These are phyloP conservation scores for Coenobita brevimanus DNA, from an alignment of 1,140 invertebrate genomes.

Conservation along the genomic window DNA sequence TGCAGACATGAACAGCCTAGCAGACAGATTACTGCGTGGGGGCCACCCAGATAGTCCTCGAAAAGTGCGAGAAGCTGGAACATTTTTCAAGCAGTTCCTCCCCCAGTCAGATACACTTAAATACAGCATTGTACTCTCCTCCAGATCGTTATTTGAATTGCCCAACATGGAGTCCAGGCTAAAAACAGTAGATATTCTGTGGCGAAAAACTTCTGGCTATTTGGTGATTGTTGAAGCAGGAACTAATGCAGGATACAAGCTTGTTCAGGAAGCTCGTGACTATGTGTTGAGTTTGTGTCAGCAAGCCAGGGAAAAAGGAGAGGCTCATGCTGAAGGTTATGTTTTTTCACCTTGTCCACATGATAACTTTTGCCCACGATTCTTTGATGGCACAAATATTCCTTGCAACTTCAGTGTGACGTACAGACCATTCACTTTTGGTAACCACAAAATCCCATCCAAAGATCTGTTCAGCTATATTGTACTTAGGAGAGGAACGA, in stretches of 20 bases:
- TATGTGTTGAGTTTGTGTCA: conserved; percentile 71
- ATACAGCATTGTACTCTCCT: conserved; percentile 87
- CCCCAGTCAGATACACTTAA: conserved; percentile 80
- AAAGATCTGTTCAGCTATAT: conserved; percentile 83
- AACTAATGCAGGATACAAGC: conserved; percentile 82
- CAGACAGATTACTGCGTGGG: conserved; percentile 81
- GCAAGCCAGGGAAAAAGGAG: conserved; percentile 4
- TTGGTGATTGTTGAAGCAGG: conserved; percentile 90
- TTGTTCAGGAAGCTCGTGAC: conserved; percentile 75
- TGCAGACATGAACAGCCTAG: conserved; percentile 85
- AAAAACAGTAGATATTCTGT: conserved; percentile 84
- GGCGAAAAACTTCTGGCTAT: conserved; percentile 85
- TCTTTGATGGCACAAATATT: conserved; percentile 76
- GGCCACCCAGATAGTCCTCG: conserved; percentile 76
- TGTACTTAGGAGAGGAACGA: conserved; percentile 84
- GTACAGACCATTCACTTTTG: conserved; percentile 78
- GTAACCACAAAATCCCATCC: conserved; percentile 72
- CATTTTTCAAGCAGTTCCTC: conserved; percentile 87
- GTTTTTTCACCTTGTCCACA: conserved; percentile 80
- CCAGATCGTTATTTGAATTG: conserved; percentile 88
- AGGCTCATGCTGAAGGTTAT: conserved; percentile 17
- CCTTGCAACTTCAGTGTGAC: conserved; percentile 84
- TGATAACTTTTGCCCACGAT: conserved; percentile 83
- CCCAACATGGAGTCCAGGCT: conserved; percentile 80
- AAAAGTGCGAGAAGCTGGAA: conserved; percentile 75